phyloP scores from a whole-genome alignment of 2,113 vertebrate species.

The Clarias batrachus region DNA sequence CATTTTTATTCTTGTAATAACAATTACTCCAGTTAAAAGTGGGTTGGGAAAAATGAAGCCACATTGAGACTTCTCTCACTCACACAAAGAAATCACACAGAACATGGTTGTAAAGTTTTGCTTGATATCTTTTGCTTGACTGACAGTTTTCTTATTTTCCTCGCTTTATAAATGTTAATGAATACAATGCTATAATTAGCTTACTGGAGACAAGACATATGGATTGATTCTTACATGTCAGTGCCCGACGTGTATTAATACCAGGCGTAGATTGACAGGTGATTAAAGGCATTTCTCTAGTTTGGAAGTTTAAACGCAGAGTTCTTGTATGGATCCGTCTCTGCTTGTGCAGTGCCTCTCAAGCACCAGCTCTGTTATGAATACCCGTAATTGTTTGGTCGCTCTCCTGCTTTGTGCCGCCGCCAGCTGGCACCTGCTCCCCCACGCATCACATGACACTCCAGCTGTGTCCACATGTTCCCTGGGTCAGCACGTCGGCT shows the following conservation, averaged over 20 bases:
- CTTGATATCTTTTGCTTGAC: neutral
- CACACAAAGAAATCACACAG: constrained; percentile 59
- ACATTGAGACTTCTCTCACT: constrained; percentile 35
- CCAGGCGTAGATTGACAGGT: constrained; percentile 53
- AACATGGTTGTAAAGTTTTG: neutral
- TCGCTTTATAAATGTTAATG: constrained; percentile 19
- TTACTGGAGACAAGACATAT: constrained; percentile 3
- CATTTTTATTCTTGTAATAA: constrained; percentile 71
- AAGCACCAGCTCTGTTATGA: constrained; percentile 80
- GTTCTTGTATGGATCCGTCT: constrained; percentile 77
- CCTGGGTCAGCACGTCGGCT: constrained; percentile 77
- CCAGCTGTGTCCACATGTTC: constrained; percentile 94
- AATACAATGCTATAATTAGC: constrained; percentile 7
- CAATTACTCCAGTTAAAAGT: constrained; percentile 65
- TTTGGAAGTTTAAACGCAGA: constrained; percentile 73
- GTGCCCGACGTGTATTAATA: constrained; percentile 46
- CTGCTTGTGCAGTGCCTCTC: constrained; percentile 73
- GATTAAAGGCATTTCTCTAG: constrained; percentile 71
- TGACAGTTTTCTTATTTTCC: constrained; percentile 3
- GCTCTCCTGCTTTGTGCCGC: constrained; percentile 72
- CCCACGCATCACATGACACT: constrained; percentile 83
- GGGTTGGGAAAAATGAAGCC: constrained; percentile 66
- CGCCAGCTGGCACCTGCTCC: constrained; percentile 82
- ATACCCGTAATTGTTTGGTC: constrained; percentile 94
- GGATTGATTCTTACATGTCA: constrained; percentile 18